Conservation (phyloP, 2,888 invertebrate species). For the Lacanobia oleracea region DNA sequence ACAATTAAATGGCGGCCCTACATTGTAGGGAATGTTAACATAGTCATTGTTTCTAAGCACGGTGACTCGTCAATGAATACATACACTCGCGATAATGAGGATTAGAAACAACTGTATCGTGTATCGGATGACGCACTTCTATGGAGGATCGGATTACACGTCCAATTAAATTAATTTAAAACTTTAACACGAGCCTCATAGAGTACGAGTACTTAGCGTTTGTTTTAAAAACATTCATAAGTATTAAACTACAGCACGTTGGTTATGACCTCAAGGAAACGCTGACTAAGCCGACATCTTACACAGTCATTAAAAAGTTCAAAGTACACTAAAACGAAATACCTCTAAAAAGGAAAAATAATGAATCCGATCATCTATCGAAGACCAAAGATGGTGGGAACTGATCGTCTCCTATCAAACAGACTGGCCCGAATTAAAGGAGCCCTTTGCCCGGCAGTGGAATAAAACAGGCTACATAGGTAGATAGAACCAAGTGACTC, state of each 20-base stretch:
- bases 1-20: conserved; percentile 47
- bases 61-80: conserved; percentile 52
- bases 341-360: too few relatives aligned
- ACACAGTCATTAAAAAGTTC: too few relatives aligned
- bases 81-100: conserved; percentile 52
- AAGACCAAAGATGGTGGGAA: too few relatives aligned
- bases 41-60: conserved; percentile 64
- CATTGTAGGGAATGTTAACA: conserved; percentile 60
- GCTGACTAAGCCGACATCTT: neutral
- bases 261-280: neutral
- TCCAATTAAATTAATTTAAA: conserved; percentile 51
- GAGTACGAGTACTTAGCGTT: conserved; percentile 12
- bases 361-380: too few relatives aligned
- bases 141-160: conserved; percentile 45
- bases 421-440: too few relatives aligned
- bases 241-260: neutral
- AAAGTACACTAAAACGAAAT: too few relatives aligned
- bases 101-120: conserved; percentile 48
- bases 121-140: conserved; percentile 46
- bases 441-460: too few relatives aligned
- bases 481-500: neutral
- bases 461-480: too few relatives aligned
- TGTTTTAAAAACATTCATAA: conserved; percentile 8
- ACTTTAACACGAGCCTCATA: conserved; percentile 29
- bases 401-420: too few relatives aligned